phyloP scores from a whole-genome alignment of 2,888 invertebrate genomes.

The Prosapia bicincta region DNA sequence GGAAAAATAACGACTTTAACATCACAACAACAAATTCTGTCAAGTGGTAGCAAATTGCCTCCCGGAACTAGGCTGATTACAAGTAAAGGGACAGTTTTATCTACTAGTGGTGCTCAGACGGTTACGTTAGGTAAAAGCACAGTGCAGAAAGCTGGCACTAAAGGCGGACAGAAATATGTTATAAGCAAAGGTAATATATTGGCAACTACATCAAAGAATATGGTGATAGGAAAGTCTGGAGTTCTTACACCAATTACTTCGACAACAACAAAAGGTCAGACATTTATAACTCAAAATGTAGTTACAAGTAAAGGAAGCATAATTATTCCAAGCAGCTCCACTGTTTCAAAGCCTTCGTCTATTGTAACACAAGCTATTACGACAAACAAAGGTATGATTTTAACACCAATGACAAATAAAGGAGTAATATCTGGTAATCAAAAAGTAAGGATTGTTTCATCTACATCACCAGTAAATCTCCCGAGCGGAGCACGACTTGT shows the following conservation, averaged over 20 bases:
- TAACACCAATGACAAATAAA: constrained; percentile 16
- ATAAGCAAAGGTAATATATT: constrained; percentile 28
- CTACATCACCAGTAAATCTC: constrained; percentile 14
- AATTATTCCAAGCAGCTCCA: constrained; percentile 5
- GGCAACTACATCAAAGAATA: constrained; percentile 23
- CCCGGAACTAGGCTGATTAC: constrained; percentile 29
- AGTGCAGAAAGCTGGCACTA: constrained; percentile 13
- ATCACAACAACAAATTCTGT: constrained; percentile 17
- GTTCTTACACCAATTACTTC: constrained; percentile 3
- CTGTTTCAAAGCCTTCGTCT: constrained; percentile 6
- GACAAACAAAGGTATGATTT: constrained; percentile 21
- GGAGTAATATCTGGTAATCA: constrained; percentile 16
- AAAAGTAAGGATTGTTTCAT: constrained; percentile 23
- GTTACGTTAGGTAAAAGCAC: constrained; percentile 15
- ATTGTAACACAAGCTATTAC: constrained; percentile 8
- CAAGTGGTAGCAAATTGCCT: constrained; percentile 21
- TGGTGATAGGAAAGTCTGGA: constrained; percentile 24
- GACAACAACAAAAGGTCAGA: constrained; percentile 17
- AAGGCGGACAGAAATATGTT: constrained; percentile 25
- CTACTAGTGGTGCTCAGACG: not conserved
- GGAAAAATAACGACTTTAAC: constrained; percentile 23
- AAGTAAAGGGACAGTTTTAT: constrained; percentile 26
- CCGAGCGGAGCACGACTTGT: constrained; percentile 22
- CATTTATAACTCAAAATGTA: constrained; percentile 22
- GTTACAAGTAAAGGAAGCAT: constrained; percentile 12